Conservation (phyloP, 2,113 vertebrate genomes). For the Hemibagrus wyckioides region DNA sequence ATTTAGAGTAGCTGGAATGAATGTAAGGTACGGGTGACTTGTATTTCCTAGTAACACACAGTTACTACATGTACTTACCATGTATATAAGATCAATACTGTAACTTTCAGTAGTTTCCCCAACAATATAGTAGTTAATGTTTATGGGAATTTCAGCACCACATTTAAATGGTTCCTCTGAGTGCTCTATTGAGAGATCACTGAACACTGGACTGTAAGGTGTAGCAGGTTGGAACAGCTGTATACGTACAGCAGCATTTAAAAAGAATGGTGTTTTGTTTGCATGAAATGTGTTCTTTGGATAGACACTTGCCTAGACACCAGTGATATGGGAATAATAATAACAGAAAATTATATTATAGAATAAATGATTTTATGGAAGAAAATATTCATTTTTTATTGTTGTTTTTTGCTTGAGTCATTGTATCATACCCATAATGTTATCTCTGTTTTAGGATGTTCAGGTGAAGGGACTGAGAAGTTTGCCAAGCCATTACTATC, state of each 20-base stretch:
- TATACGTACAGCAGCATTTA: neutral
- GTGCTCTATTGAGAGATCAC: conserved; percentile 60
- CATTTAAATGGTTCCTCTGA: conserved; percentile 57
- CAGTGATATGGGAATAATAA: neutral
- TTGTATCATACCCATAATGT: conserved; percentile 53
- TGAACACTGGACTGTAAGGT: conserved; percentile 50
- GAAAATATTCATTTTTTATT: neutral
- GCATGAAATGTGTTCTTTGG: accelerated
- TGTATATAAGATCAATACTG: conserved; percentile 61
- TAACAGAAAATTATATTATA: neutral
- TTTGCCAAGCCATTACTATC: conserved; percentile 59
- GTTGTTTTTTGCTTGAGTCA: neutral
- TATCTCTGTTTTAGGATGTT: neutral
- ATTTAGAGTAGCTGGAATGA: neutral
- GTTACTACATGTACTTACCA: conserved; percentile 59
- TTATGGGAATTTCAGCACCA: conserved; percentile 44
- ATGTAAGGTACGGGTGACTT: neutral
- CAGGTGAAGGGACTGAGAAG: conserved; percentile 60
- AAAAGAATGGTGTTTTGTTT: conserved; percentile 3
- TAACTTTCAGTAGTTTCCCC: conserved; percentile 55
- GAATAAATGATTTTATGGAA: no score
- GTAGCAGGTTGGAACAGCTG: conserved; percentile 15
- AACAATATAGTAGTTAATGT: conserved; percentile 60
- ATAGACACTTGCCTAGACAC: conserved; percentile 47
- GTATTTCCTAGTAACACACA: neutral